Conservation (phyloP, 2,888 invertebrate species). For the Gastracanthus pulcherrimus region DNA sequence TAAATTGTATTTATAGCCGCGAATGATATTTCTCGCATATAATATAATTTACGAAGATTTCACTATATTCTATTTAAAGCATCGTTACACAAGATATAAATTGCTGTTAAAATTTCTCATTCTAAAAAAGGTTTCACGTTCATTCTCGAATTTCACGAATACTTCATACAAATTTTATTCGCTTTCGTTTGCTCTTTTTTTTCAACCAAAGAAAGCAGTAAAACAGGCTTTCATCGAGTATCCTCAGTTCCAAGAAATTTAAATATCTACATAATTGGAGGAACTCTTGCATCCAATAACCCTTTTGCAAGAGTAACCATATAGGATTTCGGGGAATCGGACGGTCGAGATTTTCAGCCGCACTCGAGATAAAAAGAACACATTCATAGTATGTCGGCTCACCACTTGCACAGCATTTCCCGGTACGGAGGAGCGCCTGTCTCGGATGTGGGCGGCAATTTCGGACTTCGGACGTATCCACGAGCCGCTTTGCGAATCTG, state of each 20-base stretch:
- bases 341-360: too few species aligned
- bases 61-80: background rate
- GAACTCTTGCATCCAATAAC: too few species aligned
- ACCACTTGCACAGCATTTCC: conserved; percentile 17
- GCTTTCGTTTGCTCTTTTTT: too few species aligned
- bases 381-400: background rate
- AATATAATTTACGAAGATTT: background rate
- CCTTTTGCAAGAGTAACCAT: too few species aligned
- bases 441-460: background rate
- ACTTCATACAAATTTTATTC: too few species aligned
- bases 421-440: conserved; percentile 10
- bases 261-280: too few species aligned
- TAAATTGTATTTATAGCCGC: too few species aligned
- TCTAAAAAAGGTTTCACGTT: background rate
- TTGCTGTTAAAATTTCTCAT: background rate
- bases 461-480: background rate
- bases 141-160: too few species aligned
- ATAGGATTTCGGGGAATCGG: too few species aligned
- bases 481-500: conserved; percentile 1
- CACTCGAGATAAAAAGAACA: background rate
- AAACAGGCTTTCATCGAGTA: too few species aligned
- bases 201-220: too few species aligned
- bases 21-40: background rate
- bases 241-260: too few species aligned
- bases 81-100: background rate